Evolutionary conservation across 2,888 invertebrate species (phyloP), one percentile per base, ranked within the genome.

Genomic region (Biston betularia): DNA sequence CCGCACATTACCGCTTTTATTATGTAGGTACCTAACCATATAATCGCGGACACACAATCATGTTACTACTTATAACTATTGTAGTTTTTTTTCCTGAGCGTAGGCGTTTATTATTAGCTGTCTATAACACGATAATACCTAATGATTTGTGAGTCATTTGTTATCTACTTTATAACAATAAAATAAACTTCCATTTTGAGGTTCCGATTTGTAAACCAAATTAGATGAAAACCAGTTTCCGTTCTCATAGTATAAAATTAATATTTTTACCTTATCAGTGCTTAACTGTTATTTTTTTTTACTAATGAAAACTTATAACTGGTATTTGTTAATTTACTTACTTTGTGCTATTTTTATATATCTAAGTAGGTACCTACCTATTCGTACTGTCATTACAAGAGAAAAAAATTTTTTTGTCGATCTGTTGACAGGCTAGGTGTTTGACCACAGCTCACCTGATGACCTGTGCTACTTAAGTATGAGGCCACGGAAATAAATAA

Each of bases 161-260:
- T 38, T 65, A 65, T 65, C 55, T 52, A 61, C 38, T 33, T 46
- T 38, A 59, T 45, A 60, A 64, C 46, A 58, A 58, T 48, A 58
- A 64, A 49, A 60, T 56, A 55, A 56, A 55, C 34, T 59, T 60
- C 60, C 42, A 56, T 60, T 60, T 15, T 44, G 34, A 58, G 54
- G 54, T 38, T 48, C 57, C 15, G 14, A 61, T 61, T 65, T 65
- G 65, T 56, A 15, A 61, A 56, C 55, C 60, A 50, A 65, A 61
- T 42, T 56, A 44, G 59, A 59, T 7, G 12, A 42, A 50, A 65
- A 61, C 61, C 15, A 11, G 67, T 63, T 63, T 55, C 24, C 48
- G 52, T 60, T 65, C 56, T 33, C 55, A 65, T 54, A 44, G 54
- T 48, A n/a, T 24, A 53, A 53, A 45, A 50, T 44, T 11, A 42